Evolutionary conservation across 2,797 vertebrate genomes (phyloP).

Genomic region (Selene dorsalis): DNA sequence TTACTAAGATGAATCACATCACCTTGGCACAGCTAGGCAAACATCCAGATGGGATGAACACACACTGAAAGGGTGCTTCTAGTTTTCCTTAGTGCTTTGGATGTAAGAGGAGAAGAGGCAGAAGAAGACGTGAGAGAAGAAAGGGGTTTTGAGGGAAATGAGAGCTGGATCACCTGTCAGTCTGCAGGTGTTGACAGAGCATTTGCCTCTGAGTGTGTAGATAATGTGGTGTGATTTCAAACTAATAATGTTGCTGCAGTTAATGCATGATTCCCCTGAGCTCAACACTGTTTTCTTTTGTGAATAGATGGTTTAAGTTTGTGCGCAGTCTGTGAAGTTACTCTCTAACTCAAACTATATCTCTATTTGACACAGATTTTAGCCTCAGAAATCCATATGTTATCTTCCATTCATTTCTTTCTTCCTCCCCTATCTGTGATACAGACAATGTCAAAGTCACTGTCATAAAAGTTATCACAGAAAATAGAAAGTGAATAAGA

Average conservation of each 20-base stretch:
- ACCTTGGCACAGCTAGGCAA: background rate
- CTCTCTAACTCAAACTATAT: background rate
- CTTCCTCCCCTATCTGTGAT: no score
- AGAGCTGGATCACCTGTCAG: conserved; percentile 15
- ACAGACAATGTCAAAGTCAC: no score
- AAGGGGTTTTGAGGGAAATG: no score
- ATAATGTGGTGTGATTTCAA: conserved; percentile 16
- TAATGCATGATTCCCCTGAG: background rate
- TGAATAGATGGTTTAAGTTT: background rate
- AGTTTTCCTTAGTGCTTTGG: background rate
- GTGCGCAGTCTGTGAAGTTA: conserved; percentile 1
- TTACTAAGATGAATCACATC: background rate
- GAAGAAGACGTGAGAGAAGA: background rate
- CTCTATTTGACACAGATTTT: no score
- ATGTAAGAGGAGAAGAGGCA: background rate
- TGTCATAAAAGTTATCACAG: background rate
- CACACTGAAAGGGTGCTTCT: background rate
- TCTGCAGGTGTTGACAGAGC: conserved; percentile 23
- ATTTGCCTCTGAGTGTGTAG: conserved; percentile 16
- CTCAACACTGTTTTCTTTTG: background rate
- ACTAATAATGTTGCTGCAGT: conserved; percentile 21
- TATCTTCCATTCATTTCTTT: no score
- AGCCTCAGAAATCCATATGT: no score
- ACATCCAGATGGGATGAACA: background rate
- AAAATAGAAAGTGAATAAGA: background rate